phyloP scores from a whole-genome alignment of 2,113 vertebrate genomes.

The Agapornis roseicollis region DNA sequence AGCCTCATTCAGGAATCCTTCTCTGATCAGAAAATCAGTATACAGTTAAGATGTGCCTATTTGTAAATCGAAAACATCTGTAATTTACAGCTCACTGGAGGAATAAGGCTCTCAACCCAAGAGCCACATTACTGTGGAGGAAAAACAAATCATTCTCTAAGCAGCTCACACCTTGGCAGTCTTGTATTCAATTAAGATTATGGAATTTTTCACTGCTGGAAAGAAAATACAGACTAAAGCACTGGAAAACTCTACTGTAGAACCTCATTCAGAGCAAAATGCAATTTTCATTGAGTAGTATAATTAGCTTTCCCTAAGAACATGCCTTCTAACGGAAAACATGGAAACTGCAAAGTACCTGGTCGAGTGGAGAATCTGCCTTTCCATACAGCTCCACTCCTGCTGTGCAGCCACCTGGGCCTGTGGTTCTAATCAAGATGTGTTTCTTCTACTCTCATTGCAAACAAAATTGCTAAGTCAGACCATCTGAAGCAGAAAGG shows the following conservation, averaged over 20 bases:
- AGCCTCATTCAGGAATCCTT: background rate
- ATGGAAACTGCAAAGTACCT: background rate
- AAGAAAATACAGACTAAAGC: background rate
- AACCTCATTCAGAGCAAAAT: background rate
- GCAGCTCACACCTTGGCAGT: background rate
- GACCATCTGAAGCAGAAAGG: background rate
- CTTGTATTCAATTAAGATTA: background rate
- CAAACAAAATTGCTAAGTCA: background rate
- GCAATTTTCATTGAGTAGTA: background rate
- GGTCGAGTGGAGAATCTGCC: background rate
- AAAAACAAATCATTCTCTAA: background rate
- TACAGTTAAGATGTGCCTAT: background rate
- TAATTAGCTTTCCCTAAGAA: background rate
- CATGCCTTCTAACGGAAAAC: background rate
- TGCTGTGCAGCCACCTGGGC: background rate
- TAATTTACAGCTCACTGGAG: background rate
- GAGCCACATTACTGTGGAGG: background rate
- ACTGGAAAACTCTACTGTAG: background rate
- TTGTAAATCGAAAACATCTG: background rate
- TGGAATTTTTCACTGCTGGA: background rate
- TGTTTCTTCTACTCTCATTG: background rate
- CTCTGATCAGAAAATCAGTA: background rate
- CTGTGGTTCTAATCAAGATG: background rate
- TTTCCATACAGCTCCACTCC: background rate
- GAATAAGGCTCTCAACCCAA: background rate